Conservation (phyloP, 2,888 invertebrate genomes). For the Coelinius sp. region DNA sequence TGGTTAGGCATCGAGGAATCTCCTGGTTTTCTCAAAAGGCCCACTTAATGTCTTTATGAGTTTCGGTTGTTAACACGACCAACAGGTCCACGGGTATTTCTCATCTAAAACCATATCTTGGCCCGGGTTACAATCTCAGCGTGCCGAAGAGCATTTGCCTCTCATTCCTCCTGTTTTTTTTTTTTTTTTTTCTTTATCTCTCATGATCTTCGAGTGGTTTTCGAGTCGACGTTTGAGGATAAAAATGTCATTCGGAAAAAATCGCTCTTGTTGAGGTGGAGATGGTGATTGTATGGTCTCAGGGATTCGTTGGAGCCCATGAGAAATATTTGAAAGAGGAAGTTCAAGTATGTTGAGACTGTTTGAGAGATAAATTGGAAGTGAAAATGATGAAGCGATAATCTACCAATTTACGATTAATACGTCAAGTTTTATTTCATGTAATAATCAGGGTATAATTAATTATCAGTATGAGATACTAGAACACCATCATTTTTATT, state of each 20-base stretch:
- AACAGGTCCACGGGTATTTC: slow-evolving; percentile 55
- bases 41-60: slow-evolving; percentile 70
- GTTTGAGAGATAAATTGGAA: not conserved
- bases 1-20: slow-evolving; percentile 20
- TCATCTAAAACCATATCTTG: slow-evolving; percentile 15
- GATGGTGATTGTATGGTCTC: not conserved
- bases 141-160: not conserved
- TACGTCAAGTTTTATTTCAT: slow-evolving; percentile 6
- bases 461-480: not conserved
- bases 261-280: slow-evolving; percentile 45
- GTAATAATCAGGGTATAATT: not conserved
- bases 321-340: not conserved
- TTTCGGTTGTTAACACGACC: slow-evolving; percentile 68
- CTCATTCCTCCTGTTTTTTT: not conserved
- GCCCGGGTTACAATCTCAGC: not conserved
- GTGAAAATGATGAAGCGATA: slow-evolving; percentile 11
- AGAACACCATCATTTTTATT: not conserved
- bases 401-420: slow-evolving; percentile 2
- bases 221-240: slow-evolving; percentile 46
- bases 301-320: too few relatives aligned
- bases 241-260: slow-evolving; percentile 60
- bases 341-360: not conserved
- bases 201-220: slow-evolving; percentile 62
- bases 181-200: slow-evolving; percentile 37
- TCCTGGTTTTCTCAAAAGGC: slow-evolving; percentile 50